phyloP scores from a whole-genome alignment of 2,888 invertebrate genomes.

The Caenorhabditis doughertyi region DNA sequence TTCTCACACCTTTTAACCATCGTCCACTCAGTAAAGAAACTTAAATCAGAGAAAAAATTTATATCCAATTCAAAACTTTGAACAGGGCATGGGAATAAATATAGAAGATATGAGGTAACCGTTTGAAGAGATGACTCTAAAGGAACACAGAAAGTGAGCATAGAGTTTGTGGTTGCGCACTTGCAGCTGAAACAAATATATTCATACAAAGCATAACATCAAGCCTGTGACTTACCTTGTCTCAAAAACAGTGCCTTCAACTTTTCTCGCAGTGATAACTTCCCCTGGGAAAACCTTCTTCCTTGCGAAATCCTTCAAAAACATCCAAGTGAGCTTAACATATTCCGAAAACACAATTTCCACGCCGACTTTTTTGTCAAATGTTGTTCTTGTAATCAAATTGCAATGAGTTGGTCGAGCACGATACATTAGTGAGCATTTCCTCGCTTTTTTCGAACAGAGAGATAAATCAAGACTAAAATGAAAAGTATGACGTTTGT shows the following conservation, averaged over 20 bases:
- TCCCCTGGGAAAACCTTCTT: not conserved
- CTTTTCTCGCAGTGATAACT: not conserved
- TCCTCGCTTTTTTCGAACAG: not conserved
- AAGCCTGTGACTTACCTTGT: not conserved
- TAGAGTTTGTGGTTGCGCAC: not conserved
- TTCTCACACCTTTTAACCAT: not conserved
- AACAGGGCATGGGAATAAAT: not conserved
- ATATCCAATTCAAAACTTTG: conserved; percentile 1
- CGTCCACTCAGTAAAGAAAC: not conserved
- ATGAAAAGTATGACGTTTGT: not conserved
- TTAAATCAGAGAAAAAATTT: not conserved
- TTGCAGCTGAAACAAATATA: not conserved
- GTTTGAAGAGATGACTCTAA: not conserved
- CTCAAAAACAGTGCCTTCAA: not conserved
- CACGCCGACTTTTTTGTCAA: not conserved
- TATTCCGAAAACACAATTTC: not conserved
- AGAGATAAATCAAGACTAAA: not conserved
- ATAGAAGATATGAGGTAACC: not conserved
- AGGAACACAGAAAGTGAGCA: not conserved
- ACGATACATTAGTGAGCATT: not conserved
- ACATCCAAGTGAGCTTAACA: not conserved
- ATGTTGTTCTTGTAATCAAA: not conserved
- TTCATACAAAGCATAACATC: not conserved
- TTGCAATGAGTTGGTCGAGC: not conserved
- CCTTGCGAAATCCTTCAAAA: not conserved